Evolutionary conservation across 2,797 vertebrate genomes (phyloP).

Genomic region (Smutsia temminckii): DNA sequence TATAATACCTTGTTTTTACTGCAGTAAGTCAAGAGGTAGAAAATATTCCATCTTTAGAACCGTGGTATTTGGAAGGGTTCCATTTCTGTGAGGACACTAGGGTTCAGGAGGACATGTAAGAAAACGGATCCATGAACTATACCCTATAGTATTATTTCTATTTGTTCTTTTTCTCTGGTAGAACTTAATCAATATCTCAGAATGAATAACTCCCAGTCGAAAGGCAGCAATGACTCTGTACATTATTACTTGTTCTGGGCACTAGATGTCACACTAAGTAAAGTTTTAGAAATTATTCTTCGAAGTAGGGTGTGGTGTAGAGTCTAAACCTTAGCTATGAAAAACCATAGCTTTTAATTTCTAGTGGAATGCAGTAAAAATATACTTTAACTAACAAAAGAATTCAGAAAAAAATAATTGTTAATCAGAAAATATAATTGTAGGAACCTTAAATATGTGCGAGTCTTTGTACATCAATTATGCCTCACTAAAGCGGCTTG

Average conservation of each 20-base stretch:
- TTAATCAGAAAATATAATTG: constrained; percentile 20
- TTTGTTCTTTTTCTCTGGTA: not conserved
- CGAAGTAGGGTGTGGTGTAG: constrained; percentile 42
- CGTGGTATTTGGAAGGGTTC: not conserved
- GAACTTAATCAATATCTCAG: not conserved
- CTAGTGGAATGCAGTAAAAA: not conserved
- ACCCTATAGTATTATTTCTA: not conserved
- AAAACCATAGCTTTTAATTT: constrained; percentile 49
- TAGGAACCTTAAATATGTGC: not conserved
- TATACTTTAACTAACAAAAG: not conserved
- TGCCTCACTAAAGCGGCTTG: not conserved
- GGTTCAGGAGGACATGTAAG: not conserved
- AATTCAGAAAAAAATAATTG: not conserved
- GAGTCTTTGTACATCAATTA: not conserved
- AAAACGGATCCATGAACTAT: not conserved
- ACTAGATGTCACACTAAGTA: constrained; percentile 85
- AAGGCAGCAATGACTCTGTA: not conserved
- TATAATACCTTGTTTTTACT: not conserved
- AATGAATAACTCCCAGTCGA: not conserved
- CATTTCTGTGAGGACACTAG: not conserved
- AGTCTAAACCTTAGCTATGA: not conserved
- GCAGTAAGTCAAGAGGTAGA: not conserved
- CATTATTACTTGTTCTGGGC: constrained; percentile 53
- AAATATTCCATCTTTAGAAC: not conserved
- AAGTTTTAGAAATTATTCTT: constrained; percentile 63